Base-by-base conservation (phyloP, 1,140 invertebrate species). In the Lucilia sericata region DNA sequence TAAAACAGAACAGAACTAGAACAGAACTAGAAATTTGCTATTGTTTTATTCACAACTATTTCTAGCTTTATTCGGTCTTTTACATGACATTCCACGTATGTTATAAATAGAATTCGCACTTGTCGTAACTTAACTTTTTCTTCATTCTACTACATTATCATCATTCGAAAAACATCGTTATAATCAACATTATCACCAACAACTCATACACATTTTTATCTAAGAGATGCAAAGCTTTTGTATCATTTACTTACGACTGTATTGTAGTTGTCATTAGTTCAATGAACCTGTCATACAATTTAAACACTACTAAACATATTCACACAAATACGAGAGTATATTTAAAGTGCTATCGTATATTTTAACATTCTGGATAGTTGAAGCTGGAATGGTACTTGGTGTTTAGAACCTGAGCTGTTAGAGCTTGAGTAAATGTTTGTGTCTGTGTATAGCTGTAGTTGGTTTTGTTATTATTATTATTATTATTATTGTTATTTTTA, bases 401-500 rank as follows among this genome's bases (percentile, higher is more conserved):
- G 65, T 70, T 30, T 70, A 70, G 7, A 21, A 5, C 7, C 65
- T 14, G 51, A 55, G 51, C 12, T 55, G 5, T 17, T 55, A n/a
- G 4, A 17, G 51, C 51, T 17, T 7, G 7, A 5, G 51, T 55
- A 17, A 55, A 55, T 55, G 51, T 55, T 55, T 17, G 12, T 49
- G 49, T 2, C 10, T 42, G 42, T 42, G 10, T 42, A 0, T 55
- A 55, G 51, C 51, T 55, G 51, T 55, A 55, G 42, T 60, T 7
- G 55, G 14, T 60, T 7, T 60, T 17, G 55, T 21, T 21, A 0
- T 70, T 70, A n/a, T 25, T 70, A n/a, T 21, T 21, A 0, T 70
- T 70, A n/a, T 25, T 70, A n/a, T 70, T 70, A 21, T 70, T 70
- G 21, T 70, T 70, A 55, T 70, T 70, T 70, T 70, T 70, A 70